Evolutionary conservation across 2,113 vertebrate species (phyloP).

Genomic region (Albula glossodonta): DNA sequence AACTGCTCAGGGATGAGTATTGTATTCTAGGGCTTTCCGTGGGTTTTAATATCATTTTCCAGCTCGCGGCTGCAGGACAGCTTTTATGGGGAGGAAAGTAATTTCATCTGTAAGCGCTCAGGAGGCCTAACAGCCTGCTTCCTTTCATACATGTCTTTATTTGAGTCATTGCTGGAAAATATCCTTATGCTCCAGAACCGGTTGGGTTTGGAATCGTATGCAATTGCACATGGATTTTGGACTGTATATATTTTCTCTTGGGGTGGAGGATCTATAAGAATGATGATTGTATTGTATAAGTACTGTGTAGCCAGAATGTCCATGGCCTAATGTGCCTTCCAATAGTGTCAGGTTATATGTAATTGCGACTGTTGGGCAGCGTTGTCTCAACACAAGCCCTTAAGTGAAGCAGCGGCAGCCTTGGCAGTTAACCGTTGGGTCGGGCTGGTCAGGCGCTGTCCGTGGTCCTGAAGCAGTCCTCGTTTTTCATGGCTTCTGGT

Average conservation of each 20-base stretch:
- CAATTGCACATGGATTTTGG: slow-evolving; percentile 33
- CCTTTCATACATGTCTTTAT: slow-evolving; percentile 67
- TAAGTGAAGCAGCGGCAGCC: not conserved
- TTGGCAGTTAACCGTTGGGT: no score
- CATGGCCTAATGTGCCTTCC: not conserved
- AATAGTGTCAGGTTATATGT: not conserved
- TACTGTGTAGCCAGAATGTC: not conserved
- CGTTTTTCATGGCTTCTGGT: not conserved
- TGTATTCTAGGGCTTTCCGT: slow-evolving; percentile 64
- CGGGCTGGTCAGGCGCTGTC: no score
- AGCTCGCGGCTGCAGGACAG: slow-evolving; percentile 45
- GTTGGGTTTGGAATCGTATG: slow-evolving; percentile 46
- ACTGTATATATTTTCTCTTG: slow-evolving; percentile 27
- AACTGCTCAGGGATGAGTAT: slow-evolving; percentile 64
- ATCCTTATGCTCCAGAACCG: slow-evolving; percentile 15
- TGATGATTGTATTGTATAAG: no score
- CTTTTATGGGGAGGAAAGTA: slow-evolving; percentile 59
- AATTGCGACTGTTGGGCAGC: not conserved
- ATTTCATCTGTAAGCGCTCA: slow-evolving; percentile 50
- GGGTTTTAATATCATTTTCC: slow-evolving; percentile 69
- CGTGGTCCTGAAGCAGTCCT: not conserved
- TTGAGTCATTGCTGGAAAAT: slow-evolving; percentile 15
- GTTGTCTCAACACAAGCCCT: not conserved
- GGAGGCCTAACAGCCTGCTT: slow-evolving; percentile 48
- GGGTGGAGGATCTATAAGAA: not conserved